Evolutionary conservation across 2,797 vertebrate species (phyloP).

Genomic region (Xenopus petersii): DNA sequence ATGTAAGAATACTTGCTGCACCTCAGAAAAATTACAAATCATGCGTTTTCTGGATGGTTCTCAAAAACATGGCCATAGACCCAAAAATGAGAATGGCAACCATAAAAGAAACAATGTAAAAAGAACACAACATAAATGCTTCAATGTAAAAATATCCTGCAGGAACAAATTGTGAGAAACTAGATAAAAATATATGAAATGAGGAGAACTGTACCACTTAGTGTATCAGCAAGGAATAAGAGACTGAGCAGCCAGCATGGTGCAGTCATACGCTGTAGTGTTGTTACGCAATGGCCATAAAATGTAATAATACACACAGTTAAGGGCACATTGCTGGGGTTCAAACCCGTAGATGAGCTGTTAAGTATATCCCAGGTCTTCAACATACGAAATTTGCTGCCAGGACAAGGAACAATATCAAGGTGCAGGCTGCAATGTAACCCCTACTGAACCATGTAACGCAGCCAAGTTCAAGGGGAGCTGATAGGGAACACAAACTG

Average conservation of each 20-base stretch:
- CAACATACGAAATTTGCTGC: slow-evolving; percentile 30
- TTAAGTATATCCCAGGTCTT: slow-evolving; percentile 9
- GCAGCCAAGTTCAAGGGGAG: slow-evolving; percentile 22
- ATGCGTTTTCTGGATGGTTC: slow-evolving; percentile 13
- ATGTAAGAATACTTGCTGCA: neutral
- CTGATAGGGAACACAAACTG: slow-evolving; percentile 25
- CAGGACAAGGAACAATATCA: slow-evolving; percentile 34
- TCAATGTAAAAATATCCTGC: neutral
- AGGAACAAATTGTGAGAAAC: neutral
- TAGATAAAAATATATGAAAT: neutral
- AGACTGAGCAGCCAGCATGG: slow-evolving; percentile 19
- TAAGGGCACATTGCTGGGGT: slow-evolving; percentile 38
- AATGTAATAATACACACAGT: slow-evolving; percentile 31
- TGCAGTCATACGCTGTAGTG: slow-evolving; percentile 45
- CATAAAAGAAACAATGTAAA: neutral
- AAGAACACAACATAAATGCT: neutral
- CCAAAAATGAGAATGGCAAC: neutral
- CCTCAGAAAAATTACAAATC: slow-evolving; percentile 11
- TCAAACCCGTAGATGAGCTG: slow-evolving; percentile 15
- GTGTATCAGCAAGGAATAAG: slow-evolving; percentile 22
- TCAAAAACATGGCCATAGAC: neutral
- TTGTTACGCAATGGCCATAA: slow-evolving; percentile 31
- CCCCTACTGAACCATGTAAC: slow-evolving; percentile 22
- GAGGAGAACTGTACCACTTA: slow-evolving; percentile 25
- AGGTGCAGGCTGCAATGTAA: slow-evolving; percentile 32